Conservation (phyloP, 2,113 vertebrate species). For the Turnix velox region DNA sequence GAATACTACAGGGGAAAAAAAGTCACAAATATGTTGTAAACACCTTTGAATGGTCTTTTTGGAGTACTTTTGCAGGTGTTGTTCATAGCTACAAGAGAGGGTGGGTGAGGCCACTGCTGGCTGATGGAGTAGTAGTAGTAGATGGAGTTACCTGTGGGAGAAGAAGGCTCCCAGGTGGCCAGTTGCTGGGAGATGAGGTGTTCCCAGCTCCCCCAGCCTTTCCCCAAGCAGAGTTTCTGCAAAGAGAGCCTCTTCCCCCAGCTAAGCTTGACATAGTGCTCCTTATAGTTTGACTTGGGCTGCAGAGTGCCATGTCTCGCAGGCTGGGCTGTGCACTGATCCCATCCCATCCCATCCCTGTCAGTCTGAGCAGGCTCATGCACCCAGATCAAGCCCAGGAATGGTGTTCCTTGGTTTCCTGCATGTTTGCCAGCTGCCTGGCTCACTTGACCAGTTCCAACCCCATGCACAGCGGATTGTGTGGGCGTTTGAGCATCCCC, state of each 20-base stretch:
- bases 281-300: not conserved
- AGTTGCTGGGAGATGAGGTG: not conserved
- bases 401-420: accelerated
- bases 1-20: not conserved
- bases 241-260: not conserved
- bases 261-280: not conserved
- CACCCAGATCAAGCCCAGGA: not conserved
- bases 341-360: not conserved
- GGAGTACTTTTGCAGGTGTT: not conserved
- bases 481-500: not conserved
- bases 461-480: accelerated
- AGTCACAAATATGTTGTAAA: not conserved
- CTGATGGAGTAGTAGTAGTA: too few relatives aligned
- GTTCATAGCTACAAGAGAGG: accelerated
- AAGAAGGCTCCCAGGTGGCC: not conserved
- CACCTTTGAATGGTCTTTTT: not conserved
- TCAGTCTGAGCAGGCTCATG: not conserved
- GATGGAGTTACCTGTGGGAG: not conserved
- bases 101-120: not conserved
- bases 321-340: not conserved
- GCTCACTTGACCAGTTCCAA: not conserved
- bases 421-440: too few relatives aligned
- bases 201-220: not conserved
- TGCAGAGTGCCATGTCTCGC: accelerated
- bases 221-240: not conserved